Evolutionary conservation across 2,888 invertebrate genomes (phyloP).

Genomic region (Molorchus minor): DNA sequence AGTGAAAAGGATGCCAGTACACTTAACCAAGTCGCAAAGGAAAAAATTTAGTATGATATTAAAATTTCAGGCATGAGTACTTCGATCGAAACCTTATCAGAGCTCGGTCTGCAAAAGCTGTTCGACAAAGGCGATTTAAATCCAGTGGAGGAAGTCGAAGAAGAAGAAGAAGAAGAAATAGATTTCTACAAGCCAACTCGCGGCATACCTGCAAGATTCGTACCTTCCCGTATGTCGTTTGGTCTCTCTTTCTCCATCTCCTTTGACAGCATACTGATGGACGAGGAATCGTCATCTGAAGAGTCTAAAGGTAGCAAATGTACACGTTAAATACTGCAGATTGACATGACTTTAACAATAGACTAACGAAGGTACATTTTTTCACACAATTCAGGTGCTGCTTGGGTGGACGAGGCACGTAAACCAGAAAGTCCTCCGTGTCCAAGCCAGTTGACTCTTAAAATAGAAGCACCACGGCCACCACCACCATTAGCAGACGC

Average conservation of each 20-base stretch:
- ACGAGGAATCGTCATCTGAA: neutral
- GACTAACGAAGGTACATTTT: neutral
- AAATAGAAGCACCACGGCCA: neutral
- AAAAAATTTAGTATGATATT: too few relatives aligned
- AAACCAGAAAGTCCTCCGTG: slow-evolving; percentile 13
- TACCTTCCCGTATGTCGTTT: slow-evolving; percentile 7
- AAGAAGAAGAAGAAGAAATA: slow-evolving; percentile 27
- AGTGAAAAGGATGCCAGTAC: too few relatives aligned
- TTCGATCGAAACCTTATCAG: slow-evolving; percentile 28
- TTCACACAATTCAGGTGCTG: neutral
- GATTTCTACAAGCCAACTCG: slow-evolving; percentile 7
- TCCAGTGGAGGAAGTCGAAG: slow-evolving; percentile 27
- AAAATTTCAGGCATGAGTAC: slow-evolving; percentile 22
- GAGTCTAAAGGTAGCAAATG: neutral
- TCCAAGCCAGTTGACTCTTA: slow-evolving; percentile 23
- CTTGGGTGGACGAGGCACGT: slow-evolving; percentile 28
- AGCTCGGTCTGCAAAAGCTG: too few relatives aligned
- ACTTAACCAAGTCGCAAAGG: too few relatives aligned
- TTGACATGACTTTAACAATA: too few relatives aligned
- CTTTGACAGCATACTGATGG: neutral
- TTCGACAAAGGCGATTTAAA: neutral
- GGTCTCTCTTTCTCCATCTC: slow-evolving; percentile 2
- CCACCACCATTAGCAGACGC: neutral
- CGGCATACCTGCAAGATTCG: slow-evolving; percentile 7
- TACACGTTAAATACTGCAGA: too few relatives aligned